Evolutionary conservation across 2,888 invertebrate genomes (phyloP).

Genomic region (Orchesellides sinensis): DNA sequence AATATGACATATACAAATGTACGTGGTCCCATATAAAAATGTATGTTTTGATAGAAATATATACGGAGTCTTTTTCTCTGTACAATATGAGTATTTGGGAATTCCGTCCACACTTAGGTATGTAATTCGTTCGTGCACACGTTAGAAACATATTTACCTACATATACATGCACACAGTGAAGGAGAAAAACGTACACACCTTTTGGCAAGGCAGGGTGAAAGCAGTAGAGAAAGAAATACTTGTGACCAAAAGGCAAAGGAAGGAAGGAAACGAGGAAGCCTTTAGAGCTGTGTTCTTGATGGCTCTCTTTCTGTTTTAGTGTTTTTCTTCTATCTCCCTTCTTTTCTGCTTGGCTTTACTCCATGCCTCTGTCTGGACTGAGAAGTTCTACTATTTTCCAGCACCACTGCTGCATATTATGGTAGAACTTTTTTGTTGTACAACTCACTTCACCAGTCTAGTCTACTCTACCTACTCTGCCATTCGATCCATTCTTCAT

Average conservation of each 20-base stretch:
- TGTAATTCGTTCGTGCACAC: conserved; percentile 19
- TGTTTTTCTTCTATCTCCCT: background rate
- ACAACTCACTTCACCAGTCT: conserved; percentile 15
- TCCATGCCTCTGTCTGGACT: too few relatives aligned
- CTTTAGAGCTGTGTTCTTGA: conserved; percentile 50
- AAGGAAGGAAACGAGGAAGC: conserved; percentile 58
- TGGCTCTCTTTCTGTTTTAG: conserved; percentile 26
- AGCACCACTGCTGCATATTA: too few relatives aligned
- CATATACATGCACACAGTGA: background rate
- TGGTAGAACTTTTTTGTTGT: background rate
- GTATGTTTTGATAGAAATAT: too few relatives aligned
- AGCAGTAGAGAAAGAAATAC: conserved; percentile 7
- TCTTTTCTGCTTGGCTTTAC: background rate
- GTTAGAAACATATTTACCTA: background rate
- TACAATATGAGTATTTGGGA: too few relatives aligned
- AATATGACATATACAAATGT: background rate
- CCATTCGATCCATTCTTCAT: conserved; percentile 26
- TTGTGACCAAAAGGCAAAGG: conserved; percentile 43
- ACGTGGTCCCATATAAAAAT: background rate
- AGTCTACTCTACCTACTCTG: conserved; percentile 9
- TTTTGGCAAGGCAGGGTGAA: conserved; percentile 33
- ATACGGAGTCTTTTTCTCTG: conserved; percentile 3
- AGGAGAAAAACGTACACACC: conserved; percentile 43
- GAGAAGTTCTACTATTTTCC: too few relatives aligned
- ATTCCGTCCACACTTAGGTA: background rate